Percentiles rank a stretch among this genome's conserved stretches.
Conservation (phyloP, 1,140 invertebrate genomes). For the Macrocentrus cingulum region DNA sequence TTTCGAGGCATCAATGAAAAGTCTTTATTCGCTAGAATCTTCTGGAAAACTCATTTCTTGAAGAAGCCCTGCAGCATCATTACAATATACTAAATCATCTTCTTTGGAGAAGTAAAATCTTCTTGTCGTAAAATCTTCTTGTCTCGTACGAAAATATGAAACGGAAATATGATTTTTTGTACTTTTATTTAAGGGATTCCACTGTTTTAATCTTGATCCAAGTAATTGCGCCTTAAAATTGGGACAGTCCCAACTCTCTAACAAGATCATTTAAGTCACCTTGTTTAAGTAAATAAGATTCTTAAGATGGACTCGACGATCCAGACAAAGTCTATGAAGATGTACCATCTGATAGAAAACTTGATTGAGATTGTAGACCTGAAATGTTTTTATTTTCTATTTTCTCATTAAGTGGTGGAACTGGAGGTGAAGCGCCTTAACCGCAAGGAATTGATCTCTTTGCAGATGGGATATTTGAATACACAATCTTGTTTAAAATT, state of each 20-base stretch:
- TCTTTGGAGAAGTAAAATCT: constrained; percentile 16
- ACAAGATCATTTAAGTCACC: constrained; percentile 27
- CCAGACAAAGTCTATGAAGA: no score
- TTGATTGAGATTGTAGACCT: neutral
- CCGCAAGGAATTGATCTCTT: constrained; percentile 1
- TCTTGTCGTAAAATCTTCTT: constrained; percentile 2
- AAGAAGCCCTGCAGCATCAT: constrained; percentile 17
- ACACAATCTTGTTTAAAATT: neutral
- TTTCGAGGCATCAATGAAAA: constrained; percentile 2
- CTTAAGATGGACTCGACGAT: constrained; percentile 4
- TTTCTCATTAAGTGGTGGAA: neutral
- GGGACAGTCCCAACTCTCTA: constrained; percentile 17
- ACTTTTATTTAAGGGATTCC: constrained; percentile 19
- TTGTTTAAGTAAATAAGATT: constrained; percentile 25
- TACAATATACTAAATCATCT: constrained; percentile 18
- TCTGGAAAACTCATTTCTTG: neutral
- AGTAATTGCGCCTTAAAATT: constrained; percentile 21
- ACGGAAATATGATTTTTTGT: constrained; percentile 7
- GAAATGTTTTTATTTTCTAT: constrained; percentile 6
- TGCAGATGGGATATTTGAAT: neutral
- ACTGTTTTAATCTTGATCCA: constrained; percentile 24
- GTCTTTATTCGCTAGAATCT: neutral
- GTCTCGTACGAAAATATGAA: no score
- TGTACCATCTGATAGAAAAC: no score
- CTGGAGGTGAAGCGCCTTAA: neutral